Conservation (phyloP, 2,797 vertebrate species). For the Lithobates pipiens region DNA sequence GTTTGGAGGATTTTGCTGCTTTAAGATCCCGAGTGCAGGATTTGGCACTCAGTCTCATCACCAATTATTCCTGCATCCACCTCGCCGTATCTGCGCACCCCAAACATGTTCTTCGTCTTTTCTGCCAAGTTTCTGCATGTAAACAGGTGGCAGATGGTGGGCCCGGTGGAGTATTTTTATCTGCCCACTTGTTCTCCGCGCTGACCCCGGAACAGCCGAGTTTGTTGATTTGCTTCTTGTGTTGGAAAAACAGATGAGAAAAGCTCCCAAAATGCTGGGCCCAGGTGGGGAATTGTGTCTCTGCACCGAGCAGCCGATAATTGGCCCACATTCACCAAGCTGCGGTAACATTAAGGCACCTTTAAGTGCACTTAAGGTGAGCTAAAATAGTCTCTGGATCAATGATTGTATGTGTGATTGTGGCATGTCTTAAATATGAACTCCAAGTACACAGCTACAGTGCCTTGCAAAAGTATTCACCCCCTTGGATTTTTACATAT, state of each 20-base stretch:
- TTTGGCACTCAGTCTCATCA: slow-evolving; percentile 37
- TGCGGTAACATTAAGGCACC: too few species aligned
- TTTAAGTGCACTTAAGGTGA: too few species aligned
- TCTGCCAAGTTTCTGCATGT: slow-evolving; percentile 32
- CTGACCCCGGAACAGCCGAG: slow-evolving; percentile 43
- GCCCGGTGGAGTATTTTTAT: slow-evolving; percentile 49
- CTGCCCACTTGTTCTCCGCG: slow-evolving; percentile 18
- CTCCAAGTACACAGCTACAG: too few species aligned
- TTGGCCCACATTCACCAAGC: too few species aligned
- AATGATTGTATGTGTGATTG: too few species aligned
- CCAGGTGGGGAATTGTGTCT: background rate
- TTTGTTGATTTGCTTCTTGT: slow-evolving; percentile 27
- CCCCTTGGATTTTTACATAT: too few species aligned
- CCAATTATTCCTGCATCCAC: slow-evolving; percentile 44
- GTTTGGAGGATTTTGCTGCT: background rate
- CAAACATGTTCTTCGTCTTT: slow-evolving; percentile 45
- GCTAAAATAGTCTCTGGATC: too few species aligned
- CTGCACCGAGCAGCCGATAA: background rate
- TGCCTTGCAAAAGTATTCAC: too few species aligned
- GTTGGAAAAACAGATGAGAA: slow-evolving; percentile 55
- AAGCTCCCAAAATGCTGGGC: slow-evolving; percentile 10
- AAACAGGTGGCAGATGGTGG: slow-evolving; percentile 58
- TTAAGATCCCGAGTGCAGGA: slow-evolving; percentile 59
- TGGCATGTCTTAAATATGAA: too few species aligned
- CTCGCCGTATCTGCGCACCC: slow-evolving; percentile 42